Base-by-base conservation (phyloP, 2,888 invertebrate genomes). In the Mesorhabditis sp. region DNA sequence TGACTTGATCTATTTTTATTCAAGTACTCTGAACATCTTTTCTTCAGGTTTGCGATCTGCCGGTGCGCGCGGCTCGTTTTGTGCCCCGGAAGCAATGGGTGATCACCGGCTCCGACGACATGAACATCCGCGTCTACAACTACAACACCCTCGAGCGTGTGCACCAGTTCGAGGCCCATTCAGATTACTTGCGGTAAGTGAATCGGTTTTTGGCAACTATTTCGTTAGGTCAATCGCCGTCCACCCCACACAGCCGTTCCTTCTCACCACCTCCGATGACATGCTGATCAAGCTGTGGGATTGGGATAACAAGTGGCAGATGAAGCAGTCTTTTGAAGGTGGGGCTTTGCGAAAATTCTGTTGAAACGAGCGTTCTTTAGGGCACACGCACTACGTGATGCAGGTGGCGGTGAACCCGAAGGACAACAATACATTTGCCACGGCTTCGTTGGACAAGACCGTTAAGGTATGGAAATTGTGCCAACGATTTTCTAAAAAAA, bases 231-330 rank as follows among this genome's bases (percentile, higher is more conserved):
- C 93, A 83, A 95, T 99, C 83, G 93, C 93, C 5, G 92, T 98
- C 10, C 98, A 98, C 88, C 97, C 98, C 4, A 93, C 94, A 64
- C 97, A 97, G 86, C 95, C 98, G 0, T 93, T 94, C 86, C 91
- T 99, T 77, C 89, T 99, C 66, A 97, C 97, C 0, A 74, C 87
- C 88, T 70, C 87, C 93, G 97, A 98, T 90, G 98, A 99, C 86
- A 93, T 98, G 92, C 88, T 94, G 69, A 95, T 99, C 75, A 99
- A 99, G 87, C 87, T 99, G 72, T 98, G 98, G 98, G 98, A 99
- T 87, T 98, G 98, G 98, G 98, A 98, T 69, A 95, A 96, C 86
- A 91, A 93, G 83, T 99, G 97, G 97, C 90, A 92, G 0, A 94
- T 95, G 83, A 96, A 97, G 86, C 96, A 98, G 87, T 93, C 95